A percentile compares a stretch with the other conserved stretches of the same genome.
These are phyloP conservation scores for Myopa tessellatipennis DNA, from an alignment of 2,888 invertebrate genomes.

Conservation along the genomic window DNA sequence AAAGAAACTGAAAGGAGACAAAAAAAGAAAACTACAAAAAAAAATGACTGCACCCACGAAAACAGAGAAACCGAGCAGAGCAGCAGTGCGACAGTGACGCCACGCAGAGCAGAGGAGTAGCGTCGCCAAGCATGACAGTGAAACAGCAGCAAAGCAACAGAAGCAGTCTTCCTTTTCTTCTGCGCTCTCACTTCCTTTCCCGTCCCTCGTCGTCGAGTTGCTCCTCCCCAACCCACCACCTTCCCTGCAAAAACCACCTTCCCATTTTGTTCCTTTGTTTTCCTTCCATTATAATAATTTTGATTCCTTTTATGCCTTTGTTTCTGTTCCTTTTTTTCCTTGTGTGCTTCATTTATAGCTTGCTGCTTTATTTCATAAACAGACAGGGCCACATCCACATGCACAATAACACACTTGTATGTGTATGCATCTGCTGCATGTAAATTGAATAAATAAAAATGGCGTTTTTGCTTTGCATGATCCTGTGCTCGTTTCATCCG, in stretches of 20 bases:
- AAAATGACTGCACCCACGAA: background rate
- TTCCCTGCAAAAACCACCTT: background rate
- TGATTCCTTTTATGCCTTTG: background rate
- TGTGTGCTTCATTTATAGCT: background rate
- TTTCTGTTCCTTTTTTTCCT: slow-evolving; percentile 11
- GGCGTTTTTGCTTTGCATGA: background rate
- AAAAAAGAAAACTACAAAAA: background rate
- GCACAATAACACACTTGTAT: background rate
- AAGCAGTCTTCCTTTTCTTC: background rate
- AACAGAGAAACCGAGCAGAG: too few relatives aligned
- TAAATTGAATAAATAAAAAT: slow-evolving; percentile 6
- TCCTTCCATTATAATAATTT: slow-evolving; percentile 34
- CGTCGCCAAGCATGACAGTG: background rate
- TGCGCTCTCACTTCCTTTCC: background rate
- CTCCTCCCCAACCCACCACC: background rate
- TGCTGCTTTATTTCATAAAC: too few relatives aligned
- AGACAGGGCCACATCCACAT: background rate
- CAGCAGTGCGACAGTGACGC: too few relatives aligned
- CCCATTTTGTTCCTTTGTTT: slow-evolving; percentile 23
- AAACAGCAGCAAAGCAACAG: background rate
- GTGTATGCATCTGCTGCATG: background rate
- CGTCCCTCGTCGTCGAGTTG: background rate
- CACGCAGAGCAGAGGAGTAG: background rate
- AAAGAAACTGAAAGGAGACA: background rate
- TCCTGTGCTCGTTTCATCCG: background rate